A percentile compares a stretch with the other conserved stretches of the same genome.
phyloP scores from a whole-genome alignment of 2,113 vertebrate genomes.

The Mobula birostris region DNA sequence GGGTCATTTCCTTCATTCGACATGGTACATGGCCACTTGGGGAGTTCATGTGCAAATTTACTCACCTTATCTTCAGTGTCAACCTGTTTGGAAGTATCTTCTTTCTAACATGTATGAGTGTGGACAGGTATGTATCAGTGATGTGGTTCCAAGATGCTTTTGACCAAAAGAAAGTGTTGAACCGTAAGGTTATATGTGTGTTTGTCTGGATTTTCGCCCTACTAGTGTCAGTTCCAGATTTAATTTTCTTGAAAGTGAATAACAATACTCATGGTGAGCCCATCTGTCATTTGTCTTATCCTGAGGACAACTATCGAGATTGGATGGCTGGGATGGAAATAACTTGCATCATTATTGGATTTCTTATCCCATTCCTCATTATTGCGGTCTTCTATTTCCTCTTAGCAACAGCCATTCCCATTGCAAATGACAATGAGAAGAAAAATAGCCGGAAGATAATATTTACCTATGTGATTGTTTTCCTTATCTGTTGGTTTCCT shows the following conservation, averaged over 20 bases:
- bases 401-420: slow-evolving; percentile 59
- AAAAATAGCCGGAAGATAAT: slow-evolving; percentile 69
- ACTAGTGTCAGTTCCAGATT: slow-evolving; percentile 68
- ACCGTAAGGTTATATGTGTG: slow-evolving; percentile 63
- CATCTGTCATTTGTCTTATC: slow-evolving; percentile 71
- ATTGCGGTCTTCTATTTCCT: slow-evolving; percentile 74
- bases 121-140: slow-evolving; percentile 80
- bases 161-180: slow-evolving; percentile 56
- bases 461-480: slow-evolving; percentile 76
- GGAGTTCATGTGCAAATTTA: slow-evolving; percentile 71
- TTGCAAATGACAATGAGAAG: slow-evolving; percentile 66
- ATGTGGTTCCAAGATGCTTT: slow-evolving; percentile 52
- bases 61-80: slow-evolving; percentile 80
- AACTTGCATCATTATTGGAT: slow-evolving; percentile 71
- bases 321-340: slow-evolving; percentile 80
- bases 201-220: slow-evolving; percentile 80
- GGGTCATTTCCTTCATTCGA: slow-evolving; percentile 74
- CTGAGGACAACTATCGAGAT: slow-evolving; percentile 61
- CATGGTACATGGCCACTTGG: slow-evolving; percentile 83
- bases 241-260: slow-evolving; percentile 75
- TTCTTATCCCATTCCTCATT: slow-evolving; percentile 72
- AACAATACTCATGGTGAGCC: slow-evolving; percentile 57
- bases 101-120: slow-evolving; percentile 86
- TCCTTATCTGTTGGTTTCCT: slow-evolving; percentile 83
- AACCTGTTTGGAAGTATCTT: slow-evolving; percentile 88